A percentile compares a stretch with the other conserved stretches of the same genome.
Evolutionary conservation across 2,888 invertebrate genomes (phyloP).

Genomic region (Strigamia transsilvanica): DNA sequence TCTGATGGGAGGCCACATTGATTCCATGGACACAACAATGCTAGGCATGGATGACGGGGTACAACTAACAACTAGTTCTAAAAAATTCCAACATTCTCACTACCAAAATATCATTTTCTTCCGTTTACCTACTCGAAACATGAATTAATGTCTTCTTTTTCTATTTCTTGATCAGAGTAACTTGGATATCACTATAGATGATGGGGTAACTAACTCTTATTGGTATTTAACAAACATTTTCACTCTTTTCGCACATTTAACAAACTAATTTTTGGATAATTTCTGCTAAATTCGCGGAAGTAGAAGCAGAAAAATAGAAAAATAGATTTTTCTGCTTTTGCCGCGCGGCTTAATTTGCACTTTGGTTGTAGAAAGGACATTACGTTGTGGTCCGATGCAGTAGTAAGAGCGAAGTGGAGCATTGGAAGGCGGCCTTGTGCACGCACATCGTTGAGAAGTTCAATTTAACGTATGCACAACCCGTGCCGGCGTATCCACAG

Average conservation of each 20-base stretch:
- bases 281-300: too few relatives aligned
- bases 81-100: too few relatives aligned
- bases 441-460: conserved; percentile 66
- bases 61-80: conserved; percentile 53
- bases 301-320: too few relatives aligned
- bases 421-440: conserved; percentile 68
- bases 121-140: background rate
- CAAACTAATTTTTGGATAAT: conserved; percentile 21
- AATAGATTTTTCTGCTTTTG: too few relatives aligned
- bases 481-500: conserved; percentile 61
- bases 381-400: conserved; percentile 67
- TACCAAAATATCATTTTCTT: too few relatives aligned
- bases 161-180: conserved; percentile 54
- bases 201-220: conserved; percentile 19
- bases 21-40: conserved; percentile 66
- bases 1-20: conserved; percentile 67
- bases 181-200: conserved; percentile 56
- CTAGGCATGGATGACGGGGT: conserved; percentile 68
- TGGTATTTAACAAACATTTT: background rate
- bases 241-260: background rate
- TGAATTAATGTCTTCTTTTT: background rate
- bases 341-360: too few relatives aligned
- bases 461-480: conserved; percentile 67
- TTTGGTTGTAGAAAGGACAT: conserved; percentile 62
- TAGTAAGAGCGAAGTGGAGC: conserved; percentile 64